A percentile compares a stretch with the other conserved stretches of the same genome.
These are phyloP conservation scores for Calliopsis andreniformis DNA, from an alignment of 1,140 invertebrate genomes.

Conservation along the genomic window DNA sequence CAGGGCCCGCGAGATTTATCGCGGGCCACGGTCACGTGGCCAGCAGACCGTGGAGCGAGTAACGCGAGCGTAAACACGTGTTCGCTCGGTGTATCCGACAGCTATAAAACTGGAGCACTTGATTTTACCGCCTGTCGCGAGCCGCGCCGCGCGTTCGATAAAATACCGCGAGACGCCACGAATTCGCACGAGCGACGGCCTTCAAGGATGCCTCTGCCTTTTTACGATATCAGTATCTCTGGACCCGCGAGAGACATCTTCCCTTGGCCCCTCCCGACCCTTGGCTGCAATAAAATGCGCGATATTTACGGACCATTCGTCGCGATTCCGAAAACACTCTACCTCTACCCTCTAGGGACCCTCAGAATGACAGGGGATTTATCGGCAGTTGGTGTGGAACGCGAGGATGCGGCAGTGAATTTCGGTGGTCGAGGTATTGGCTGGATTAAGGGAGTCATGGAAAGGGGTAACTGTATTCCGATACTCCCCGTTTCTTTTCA, in stretches of 20 bases:
- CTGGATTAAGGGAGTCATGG: too few relatives aligned
- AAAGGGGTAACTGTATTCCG: too few relatives aligned
- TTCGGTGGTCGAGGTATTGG: too few relatives aligned
- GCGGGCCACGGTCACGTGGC: conserved; percentile 52
- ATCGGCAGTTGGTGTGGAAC: neutral
- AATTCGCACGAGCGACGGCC: neutral
- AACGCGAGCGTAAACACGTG: conserved; percentile 59
- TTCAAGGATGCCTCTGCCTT: conserved; percentile 27
- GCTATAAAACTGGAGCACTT: conserved; percentile 67
- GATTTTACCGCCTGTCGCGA: conserved; percentile 63
- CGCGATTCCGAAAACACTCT: conserved; percentile 30
- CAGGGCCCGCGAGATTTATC: conserved; percentile 58
- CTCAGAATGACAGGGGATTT: neutral
- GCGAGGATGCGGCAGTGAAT: too few relatives aligned
- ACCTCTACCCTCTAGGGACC: neutral
- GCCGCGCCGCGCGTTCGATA: conserved; percentile 45
- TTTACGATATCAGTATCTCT: conserved; percentile 57
- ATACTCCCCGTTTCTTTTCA: too few relatives aligned
- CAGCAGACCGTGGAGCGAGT: conserved; percentile 44
- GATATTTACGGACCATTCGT: conserved; percentile 51
- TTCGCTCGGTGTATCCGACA: conserved; percentile 58
- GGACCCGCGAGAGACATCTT: conserved; percentile 7
- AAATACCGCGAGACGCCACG: conserved; percentile 33
- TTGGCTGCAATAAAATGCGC: conserved; percentile 51
- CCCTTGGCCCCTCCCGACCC: neutral